phyloP scores from a whole-genome alignment of 2,888 invertebrate species.

The Oscheius onirici region DNA sequence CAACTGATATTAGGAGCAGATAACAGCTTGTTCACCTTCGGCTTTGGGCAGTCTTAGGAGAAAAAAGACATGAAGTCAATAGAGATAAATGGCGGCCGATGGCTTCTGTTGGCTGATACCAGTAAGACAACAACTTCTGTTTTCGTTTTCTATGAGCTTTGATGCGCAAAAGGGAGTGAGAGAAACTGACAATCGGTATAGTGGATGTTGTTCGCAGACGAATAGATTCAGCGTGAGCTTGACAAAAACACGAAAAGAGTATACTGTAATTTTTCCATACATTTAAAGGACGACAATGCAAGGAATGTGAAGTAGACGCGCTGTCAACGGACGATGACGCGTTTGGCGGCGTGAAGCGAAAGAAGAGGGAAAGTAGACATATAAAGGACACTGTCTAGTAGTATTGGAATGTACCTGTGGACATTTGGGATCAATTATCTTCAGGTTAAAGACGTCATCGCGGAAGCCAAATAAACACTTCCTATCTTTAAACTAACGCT shows the following conservation, averaged over 20 bases:
- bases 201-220: no score
- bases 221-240: no score
- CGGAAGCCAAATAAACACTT: constrained; percentile 25
- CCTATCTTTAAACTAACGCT: neutral
- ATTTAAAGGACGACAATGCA: constrained; percentile 9
- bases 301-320: constrained; percentile 8
- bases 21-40: constrained; percentile 6
- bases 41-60: constrained; percentile 1
- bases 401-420: neutral
- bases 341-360: neutral
- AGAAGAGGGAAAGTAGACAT: neutral
- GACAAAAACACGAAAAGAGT: no score
- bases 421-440: constrained; percentile 12
- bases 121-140: neutral
- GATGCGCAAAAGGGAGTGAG: neutral
- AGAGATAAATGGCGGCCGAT: neutral
- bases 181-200: no score
- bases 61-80: neutral
- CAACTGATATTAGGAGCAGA: constrained; percentile 19
- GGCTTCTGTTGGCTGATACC: neutral
- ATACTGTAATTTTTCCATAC: no score
- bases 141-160: constrained; percentile 1
- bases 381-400: neutral
- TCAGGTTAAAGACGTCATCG: constrained; percentile 23
- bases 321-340: constrained; percentile 1